phyloP scores from a whole-genome alignment of 2,113 vertebrate genomes.

The Bubo scandiacus region DNA sequence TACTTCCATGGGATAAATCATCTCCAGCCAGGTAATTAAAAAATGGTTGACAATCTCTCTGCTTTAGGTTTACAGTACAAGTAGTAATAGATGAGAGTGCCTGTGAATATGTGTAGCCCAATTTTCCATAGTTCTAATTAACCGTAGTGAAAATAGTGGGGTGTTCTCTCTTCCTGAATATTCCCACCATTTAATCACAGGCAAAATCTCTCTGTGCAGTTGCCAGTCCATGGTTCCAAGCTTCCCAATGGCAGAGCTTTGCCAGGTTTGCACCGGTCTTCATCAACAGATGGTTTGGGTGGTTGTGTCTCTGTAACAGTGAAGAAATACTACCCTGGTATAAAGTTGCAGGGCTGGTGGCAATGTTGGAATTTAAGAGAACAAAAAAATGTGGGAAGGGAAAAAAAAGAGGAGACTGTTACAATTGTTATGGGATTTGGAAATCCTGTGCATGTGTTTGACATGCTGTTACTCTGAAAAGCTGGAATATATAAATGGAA shows the following conservation, averaged over 20 bases:
- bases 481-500: neutral
- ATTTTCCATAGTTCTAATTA: neutral
- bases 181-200: neutral
- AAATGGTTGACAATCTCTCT: neutral
- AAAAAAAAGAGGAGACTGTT: neutral
- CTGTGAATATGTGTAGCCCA: neutral
- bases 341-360: neutral
- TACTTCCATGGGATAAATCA: neutral
- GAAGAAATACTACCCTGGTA: neutral
- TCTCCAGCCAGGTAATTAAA: neutral
- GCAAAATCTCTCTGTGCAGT: neutral
- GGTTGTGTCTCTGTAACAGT: neutral
- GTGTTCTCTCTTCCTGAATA: neutral
- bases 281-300: neutral
- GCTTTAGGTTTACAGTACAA: neutral
- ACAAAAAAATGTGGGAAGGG: neutral
- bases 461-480: neutral
- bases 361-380: neutral
- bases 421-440: neutral
- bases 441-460: neutral
- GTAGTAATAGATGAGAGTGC: neutral
- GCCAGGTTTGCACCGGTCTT: neutral
- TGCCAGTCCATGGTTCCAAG: neutral
- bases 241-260: neutral
- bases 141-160: rapidly evolving